Evolutionary conservation across 2,888 invertebrate species (phyloP).

Genomic region (Seira musarum): DNA sequence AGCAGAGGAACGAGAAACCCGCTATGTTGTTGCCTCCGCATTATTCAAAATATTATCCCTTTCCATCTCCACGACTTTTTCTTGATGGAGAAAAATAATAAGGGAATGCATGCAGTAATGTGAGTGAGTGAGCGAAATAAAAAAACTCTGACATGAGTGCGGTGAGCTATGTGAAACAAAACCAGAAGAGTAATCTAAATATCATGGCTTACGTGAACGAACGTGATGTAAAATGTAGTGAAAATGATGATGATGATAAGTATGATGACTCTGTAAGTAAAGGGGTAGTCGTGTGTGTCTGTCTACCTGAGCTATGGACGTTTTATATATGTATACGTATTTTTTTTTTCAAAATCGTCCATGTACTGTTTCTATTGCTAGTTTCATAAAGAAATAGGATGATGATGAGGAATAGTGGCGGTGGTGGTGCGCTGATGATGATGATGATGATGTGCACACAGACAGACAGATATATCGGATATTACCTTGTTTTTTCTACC

Average conservation of each 20-base stretch:
- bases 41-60: neutral
- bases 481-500: slow-evolving; percentile 52
- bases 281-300: slow-evolving; percentile 46
- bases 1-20: no score
- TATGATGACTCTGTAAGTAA: slow-evolving; percentile 18
- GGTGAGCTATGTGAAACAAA: slow-evolving; percentile 22
- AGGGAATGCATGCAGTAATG: no score
- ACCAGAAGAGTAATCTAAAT: slow-evolving; percentile 50
- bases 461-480: slow-evolving; percentile 8
- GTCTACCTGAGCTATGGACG: neutral
- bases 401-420: neutral
- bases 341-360: neutral
- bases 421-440: neutral
- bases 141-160: neutral
- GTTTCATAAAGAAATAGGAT: neutral
- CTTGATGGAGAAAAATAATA: no score
- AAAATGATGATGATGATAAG: slow-evolving; percentile 4
- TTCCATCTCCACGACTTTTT: neutral
- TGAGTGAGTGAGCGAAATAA: neutral
- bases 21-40: neutral
- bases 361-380: neutral
- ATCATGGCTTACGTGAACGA: slow-evolving; percentile 49
- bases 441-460: no score
- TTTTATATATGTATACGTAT: no score
- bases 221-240: slow-evolving; percentile 38